These are phyloP conservation scores for Aleadryas rufinucha DNA, from an alignment of 2,113 vertebrate genomes.

Conservation along the genomic window DNA sequence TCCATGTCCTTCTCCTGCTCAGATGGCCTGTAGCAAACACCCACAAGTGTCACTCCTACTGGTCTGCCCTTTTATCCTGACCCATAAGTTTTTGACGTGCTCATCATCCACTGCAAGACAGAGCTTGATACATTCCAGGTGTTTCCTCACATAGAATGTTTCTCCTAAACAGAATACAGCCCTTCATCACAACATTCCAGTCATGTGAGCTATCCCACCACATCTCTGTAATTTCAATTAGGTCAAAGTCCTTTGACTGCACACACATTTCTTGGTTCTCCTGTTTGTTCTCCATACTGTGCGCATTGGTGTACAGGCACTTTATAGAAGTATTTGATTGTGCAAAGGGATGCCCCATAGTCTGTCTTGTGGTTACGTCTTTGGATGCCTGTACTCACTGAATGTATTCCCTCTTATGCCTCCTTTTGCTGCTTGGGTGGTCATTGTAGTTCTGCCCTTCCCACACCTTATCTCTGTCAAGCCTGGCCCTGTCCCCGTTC, in stretches of 20 bases:
- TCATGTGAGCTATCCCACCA: not conserved
- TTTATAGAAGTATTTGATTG: not conserved
- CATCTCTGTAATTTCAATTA: not conserved
- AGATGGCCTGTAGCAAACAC: not conserved
- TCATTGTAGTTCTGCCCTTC: not conserved
- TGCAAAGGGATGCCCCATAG: not conserved
- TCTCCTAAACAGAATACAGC: not conserved
- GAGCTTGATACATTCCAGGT: not conserved
- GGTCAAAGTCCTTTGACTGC: not conserved
- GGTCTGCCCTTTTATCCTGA: not conserved
- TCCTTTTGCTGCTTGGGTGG: not conserved
- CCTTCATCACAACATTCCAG: not conserved
- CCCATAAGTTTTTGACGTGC: not conserved
- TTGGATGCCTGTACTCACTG: not conserved
- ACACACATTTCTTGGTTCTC: not conserved
- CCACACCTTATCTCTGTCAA: not conserved
- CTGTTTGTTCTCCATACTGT: not conserved
- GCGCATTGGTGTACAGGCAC: not conserved
- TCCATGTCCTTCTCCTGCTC: not conserved
- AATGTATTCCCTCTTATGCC: not conserved
- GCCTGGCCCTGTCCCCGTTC: not conserved
- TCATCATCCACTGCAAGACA: not conserved
- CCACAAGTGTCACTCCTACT: not conserved
- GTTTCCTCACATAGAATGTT: not conserved
- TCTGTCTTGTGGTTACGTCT: not conserved